Conservation (phyloP, 2,888 invertebrate species). For the Thymelicus lineola region DNA sequence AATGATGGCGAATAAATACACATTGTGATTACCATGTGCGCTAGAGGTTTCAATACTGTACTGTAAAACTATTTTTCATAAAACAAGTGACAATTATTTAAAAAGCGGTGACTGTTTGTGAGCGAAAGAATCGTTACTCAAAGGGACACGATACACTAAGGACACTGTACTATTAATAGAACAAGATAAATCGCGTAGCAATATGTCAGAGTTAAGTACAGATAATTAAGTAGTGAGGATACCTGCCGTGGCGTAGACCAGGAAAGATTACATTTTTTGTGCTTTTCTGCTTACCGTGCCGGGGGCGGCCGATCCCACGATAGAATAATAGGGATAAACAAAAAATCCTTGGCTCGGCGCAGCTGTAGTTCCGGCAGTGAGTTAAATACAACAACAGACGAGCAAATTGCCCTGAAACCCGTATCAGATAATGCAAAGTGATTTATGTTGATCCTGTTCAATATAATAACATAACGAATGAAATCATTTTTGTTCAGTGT, state of each 20-base stretch:
- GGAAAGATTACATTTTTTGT: slow-evolving; percentile 5
- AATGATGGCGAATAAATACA: too few relatives aligned
- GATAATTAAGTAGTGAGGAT: slow-evolving; percentile 1
- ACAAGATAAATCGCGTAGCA: neutral
- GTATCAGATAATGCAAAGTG: slow-evolving; percentile 25
- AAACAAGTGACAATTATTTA: too few relatives aligned
- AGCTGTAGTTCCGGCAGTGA: slow-evolving; percentile 21
- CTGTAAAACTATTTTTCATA: too few relatives aligned
- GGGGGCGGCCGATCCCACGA: neutral
- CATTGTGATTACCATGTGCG: too few relatives aligned
- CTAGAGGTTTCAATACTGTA: too few relatives aligned
- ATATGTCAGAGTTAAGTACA: slow-evolving; percentile 7
- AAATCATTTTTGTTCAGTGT: too few relatives aligned
- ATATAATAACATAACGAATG: too few relatives aligned
- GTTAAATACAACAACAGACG: slow-evolving; percentile 13
- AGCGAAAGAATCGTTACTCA: too few relatives aligned
- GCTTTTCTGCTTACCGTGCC: neutral
- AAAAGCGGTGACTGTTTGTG: too few relatives aligned
- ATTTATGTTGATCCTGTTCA: neutral
- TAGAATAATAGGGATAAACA: slow-evolving; percentile 20
- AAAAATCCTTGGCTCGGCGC: slow-evolving; percentile 23
- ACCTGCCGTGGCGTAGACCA: neutral
- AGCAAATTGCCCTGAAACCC: slow-evolving; percentile 13
- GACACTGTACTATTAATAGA: neutral
- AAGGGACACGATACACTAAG: too few relatives aligned